Evolutionary conservation across 2,888 invertebrate species (phyloP), one percentile per base, ranked within the genome.

Genomic region (Diabrotica balteata): DNA sequence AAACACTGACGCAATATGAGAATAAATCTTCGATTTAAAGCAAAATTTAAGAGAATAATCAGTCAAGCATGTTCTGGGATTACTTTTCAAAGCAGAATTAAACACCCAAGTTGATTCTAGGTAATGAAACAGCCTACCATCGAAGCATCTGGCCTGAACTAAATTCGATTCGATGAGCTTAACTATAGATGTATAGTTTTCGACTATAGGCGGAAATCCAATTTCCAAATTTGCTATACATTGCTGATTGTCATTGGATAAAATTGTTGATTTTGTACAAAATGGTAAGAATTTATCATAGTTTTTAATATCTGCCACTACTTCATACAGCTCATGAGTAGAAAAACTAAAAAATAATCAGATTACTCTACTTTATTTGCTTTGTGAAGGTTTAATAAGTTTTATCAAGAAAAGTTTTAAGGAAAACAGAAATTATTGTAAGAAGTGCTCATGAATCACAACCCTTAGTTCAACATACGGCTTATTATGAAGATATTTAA

Each of bases 81-180:
- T 91, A 78, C 90, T 91, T 80, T 91, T 91, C 9, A 97, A 83
- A 0, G 97, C 97, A 0, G 95, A 93, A 81, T 92, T 92, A 80
- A 98, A 98, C 77, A 92, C 90, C 98, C 98, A 98, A 63, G 92
- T 86, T 0, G 97, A 97, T 63, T 94, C 87, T 71, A 98, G 86
- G 80, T 96, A 92, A 80, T 94, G 91, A 80, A 98, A 98, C 22
- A 98, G 84, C 77, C 87, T 87, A 7, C 97, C 97, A 83, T 98
- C 96, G 7, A 88, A 90, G 78, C 96, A 97, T 76, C 94, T 92
- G 0, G 98, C 96, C 81, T 89, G 91, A 0, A 98, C 95, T 72
- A 93, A 82, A 78, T 88, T 86, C 7, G 96, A 96, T 77, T 87
- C 87, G 0, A 88, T 84, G 71, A 94, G 83, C 0, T 92, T 92